Base-by-base conservation (phyloP, 2,888 invertebrate genomes). In the Plagiodera versicolora region DNA sequence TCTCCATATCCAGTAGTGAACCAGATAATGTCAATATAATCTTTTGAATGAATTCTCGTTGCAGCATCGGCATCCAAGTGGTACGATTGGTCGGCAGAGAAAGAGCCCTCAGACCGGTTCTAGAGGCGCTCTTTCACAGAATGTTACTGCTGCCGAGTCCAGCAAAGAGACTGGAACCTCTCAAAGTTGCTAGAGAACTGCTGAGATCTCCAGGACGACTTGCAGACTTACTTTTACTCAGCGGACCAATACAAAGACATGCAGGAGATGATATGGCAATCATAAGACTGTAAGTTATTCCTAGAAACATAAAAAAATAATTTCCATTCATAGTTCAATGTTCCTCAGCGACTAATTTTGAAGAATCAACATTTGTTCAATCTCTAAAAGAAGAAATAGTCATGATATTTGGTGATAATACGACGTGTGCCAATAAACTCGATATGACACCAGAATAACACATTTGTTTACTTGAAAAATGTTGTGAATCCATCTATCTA, bases 61-160 rank as follows among this genome's bases (percentile, higher is more conserved):
- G 20, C 74, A 94, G 94, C 76, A 95, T 97, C 73, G 93, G 94
- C 8, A 92, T 92, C 56, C 93, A 95, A 75, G 82, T 97, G 57
- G 90, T 96, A 0, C 86, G 95, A 11, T 82, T 96, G 39, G 94
- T 96, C 0, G 97, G 96, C 0, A 89, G 91, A 35, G 91, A 94
- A 19, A 88, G 92, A 0, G 89, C 89, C n/a, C 81, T 97, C 49
- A 85, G 96, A 11, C 95, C 96, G 8, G 95, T 96, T 45, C 81
- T 97, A 47, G 96, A 96, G 77, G 95, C 96, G 0, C 83, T 97
- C 1, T 96, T 96, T 76, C 96, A 97, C 79, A 85, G 96, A 58
- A 94, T 96, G 90, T 81, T 96, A 2, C 83, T 96, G 0, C 89
- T 95, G 79, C 95, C 96, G 14, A 91, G 93, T 0, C 89, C 92